Percentiles rank a stretch among this genome's conserved stretches.
These are phyloP conservation scores for Stegodyphus mimosarum DNA, from an alignment of 1,140 invertebrate species.

Conservation along the genomic window DNA sequence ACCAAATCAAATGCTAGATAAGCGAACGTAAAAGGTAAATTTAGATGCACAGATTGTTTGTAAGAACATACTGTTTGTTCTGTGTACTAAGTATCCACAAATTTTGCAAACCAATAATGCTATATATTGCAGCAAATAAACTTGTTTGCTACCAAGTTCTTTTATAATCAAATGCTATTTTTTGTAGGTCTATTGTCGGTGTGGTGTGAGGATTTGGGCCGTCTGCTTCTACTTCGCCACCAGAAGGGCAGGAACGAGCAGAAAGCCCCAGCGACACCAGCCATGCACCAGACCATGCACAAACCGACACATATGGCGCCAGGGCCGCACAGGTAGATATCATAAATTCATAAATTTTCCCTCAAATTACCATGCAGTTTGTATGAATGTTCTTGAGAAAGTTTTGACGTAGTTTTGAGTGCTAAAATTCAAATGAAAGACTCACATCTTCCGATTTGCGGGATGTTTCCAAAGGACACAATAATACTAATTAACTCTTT, in stretches of 20 bases:
- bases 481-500: no score
- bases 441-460: no score
- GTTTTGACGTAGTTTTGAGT: no score
- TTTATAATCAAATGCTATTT: not conserved
- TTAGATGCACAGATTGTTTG: no score
- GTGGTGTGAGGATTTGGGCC: slow-evolving; percentile 69
- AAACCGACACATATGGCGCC: slow-evolving; percentile 14
- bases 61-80: no score
- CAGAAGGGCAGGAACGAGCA: slow-evolving; percentile 65
- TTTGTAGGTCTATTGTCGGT: slow-evolving; percentile 67
- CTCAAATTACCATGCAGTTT: no score
- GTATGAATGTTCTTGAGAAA: no score
- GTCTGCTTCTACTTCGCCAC: slow-evolving; percentile 68
- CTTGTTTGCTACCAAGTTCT: not conserved
- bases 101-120: not conserved
- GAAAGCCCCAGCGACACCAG: slow-evolving; percentile 11
- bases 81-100: not conserved
- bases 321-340: slow-evolving; percentile 28
- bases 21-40: no score
- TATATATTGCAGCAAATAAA: not conserved
- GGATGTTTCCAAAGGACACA: no score
- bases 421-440: not conserved
- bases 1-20: no score
- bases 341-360: no score
- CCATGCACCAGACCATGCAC: slow-evolving; percentile 31